Evolutionary conservation across 2,797 vertebrate genomes (phyloP).

Genomic region (Natrix natrix): DNA sequence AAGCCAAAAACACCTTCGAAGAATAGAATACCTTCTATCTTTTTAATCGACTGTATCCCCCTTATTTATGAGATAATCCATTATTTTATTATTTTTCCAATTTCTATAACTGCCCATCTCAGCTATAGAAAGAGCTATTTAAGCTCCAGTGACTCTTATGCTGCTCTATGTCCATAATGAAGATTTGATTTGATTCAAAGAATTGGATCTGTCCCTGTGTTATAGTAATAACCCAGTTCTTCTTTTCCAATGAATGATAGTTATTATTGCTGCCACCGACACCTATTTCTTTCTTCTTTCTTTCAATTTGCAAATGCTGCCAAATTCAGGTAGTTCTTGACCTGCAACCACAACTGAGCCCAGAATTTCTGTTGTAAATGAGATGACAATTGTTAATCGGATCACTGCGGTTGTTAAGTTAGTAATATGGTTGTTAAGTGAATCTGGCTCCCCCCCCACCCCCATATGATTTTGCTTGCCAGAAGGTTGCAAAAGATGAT

Average conservation of each 20-base stretch:
- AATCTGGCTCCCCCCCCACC: neutral
- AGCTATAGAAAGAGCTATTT: neutral
- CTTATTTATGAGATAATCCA: neutral
- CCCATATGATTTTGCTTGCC: neutral
- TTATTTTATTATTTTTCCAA: neutral
- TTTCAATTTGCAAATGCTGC: neutral
- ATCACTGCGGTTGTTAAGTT: neutral
- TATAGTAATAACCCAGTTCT: neutral
- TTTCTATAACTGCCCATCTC: neutral
- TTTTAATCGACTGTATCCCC: neutral
- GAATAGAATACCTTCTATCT: neutral
- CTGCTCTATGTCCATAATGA: neutral
- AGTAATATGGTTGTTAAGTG: neutral
- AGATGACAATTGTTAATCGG: neutral
- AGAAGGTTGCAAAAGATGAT: neutral
- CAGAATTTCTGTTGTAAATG: neutral
- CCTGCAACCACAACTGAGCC: neutral
- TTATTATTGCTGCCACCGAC: fast-evolving
- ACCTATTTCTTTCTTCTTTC: neutral
- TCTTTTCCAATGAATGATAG: neutral
- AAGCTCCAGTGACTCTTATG: neutral
- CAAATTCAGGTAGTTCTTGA: neutral
- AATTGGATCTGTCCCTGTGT: neutral
- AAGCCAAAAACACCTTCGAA: neutral
- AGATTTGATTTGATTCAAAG: neutral